Base-by-base conservation (phyloP, 2,888 invertebrate genomes). In the Orthosia cruda region DNA sequence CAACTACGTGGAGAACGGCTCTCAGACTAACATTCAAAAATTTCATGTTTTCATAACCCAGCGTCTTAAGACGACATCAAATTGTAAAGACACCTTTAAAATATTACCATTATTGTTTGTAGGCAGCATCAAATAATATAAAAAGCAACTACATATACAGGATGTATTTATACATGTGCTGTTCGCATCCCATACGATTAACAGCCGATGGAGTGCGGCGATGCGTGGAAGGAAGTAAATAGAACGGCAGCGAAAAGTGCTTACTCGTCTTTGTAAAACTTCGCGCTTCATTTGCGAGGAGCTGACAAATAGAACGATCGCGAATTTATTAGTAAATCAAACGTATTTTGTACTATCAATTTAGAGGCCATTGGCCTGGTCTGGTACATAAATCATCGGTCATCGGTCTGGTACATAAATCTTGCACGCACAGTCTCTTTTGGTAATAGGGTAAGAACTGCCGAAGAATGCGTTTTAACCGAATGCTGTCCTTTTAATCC, bases 201-300 rank as follows among this genome's bases (percentile, higher is more conserved):
- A 54, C 57, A 47, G 50, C 49, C 23, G 49, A 69, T 54, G 26
- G 52, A 15, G 77, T 40, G 52, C 40, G 52, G 18, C 13, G 59
- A 40, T 15, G 59, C 16, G 49, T 20, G 18, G 70, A 12, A 2
- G 40, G 50, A 18, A 61, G 45, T 75, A 75, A 77, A 75, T 55
- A 70, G n/a, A 69, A 45, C 12, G 9, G 49, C 18, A 50, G 20
- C 9, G 49, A 3, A 49, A 54, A 77, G 13, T 52, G 58, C 58
- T 47, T 58, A 18, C 77, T 40, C 59, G 69, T 61, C 26, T 26
- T 77, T 11, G 32, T 13, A 15, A 15, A 69, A 54, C 59, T 69
- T 77, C 52, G 13, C 74, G 32, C 77, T 77, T 75, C 77, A 67
- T 54, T 77, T 59, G 58, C 47, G 3, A 32, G 0, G 13, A 32